Conservation (phyloP, 2,888 invertebrate species). For the Phortica magna region DNA sequence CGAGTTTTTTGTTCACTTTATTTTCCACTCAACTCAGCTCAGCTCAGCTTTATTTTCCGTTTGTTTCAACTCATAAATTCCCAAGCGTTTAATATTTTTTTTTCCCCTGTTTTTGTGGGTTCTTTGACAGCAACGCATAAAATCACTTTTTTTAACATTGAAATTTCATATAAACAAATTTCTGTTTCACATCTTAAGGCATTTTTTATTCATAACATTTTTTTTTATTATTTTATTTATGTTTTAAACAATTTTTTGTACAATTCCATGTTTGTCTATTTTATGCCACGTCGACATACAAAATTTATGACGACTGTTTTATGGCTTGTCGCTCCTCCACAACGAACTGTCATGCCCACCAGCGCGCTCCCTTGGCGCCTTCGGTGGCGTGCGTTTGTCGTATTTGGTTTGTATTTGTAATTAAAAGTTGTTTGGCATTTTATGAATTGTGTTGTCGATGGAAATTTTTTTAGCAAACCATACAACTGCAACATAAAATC, state of each 20-base stretch:
- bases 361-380: background rate
- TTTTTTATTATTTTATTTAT: background rate
- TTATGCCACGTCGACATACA: background rate
- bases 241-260: conserved; percentile 1
- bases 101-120: background rate
- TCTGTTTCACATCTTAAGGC: background rate
- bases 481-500: background rate
- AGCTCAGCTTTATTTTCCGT: background rate
- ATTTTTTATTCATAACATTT: background rate
- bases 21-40: background rate
- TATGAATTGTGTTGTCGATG: no score
- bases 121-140: background rate
- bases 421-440: background rate
- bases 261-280: background rate
- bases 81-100: conserved; percentile 19
- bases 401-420: background rate
- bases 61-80: conserved; percentile 19
- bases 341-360: background rate
- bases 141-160: conserved; percentile 14
- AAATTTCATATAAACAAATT: conserved; percentile 19
- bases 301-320: conserved; percentile 1
- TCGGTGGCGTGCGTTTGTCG: background rate
- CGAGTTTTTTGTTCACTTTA: background rate
- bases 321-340: background rate
- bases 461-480: no score